A percentile compares a stretch with the other conserved stretches of the same genome.
These are phyloP conservation scores for Drosophila athabasca DNA, from an alignment of 1,140 invertebrate genomes.

Conservation along the genomic window DNA sequence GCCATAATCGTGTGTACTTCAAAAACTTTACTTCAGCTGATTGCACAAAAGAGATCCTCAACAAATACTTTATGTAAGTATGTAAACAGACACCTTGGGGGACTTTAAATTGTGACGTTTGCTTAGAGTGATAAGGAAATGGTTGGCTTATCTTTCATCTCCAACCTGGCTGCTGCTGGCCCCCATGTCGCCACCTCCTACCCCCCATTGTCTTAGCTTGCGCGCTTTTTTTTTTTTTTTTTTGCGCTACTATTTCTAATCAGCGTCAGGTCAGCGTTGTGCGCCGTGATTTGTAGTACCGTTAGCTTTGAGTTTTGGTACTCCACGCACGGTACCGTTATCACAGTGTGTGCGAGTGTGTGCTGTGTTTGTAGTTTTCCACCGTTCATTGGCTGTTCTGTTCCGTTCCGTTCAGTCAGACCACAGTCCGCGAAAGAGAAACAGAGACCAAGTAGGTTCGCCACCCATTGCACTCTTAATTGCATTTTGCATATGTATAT, in stretches of 20 bases:
- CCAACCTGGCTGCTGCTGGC: conserved; percentile 28
- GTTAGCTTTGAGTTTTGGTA: conserved; percentile 36
- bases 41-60: conserved; percentile 53
- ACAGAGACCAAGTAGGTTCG: conserved; percentile 8
- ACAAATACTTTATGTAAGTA: conserved; percentile 55
- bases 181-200: conserved; percentile 7
- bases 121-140: conserved; percentile 37
- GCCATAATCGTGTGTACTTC: neutral
- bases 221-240: conserved; percentile 50
- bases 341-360: conserved; percentile 38
- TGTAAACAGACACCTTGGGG: conserved; percentile 54
- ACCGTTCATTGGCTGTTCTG: conserved; percentile 17
- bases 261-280: conserved; percentile 46
- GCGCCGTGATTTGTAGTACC: conserved; percentile 54
- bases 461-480: conserved; percentile 30
- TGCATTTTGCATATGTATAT: conserved; percentile 24
- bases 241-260: conserved; percentile 19
- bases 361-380: conserved; percentile 59
- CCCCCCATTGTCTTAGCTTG: conserved; percentile 47
- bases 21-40: conserved; percentile 41
- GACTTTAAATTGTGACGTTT: conserved; percentile 18
- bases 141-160: conserved; percentile 54
- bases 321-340: conserved; percentile 70
- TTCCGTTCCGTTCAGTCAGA: neutral
- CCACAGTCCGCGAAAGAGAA: neutral